Evolutionary conservation across 1,140 invertebrate species (phyloP), one percentile per base, ranked within the genome.

Genomic region (Lepidostoma basale): DNA sequence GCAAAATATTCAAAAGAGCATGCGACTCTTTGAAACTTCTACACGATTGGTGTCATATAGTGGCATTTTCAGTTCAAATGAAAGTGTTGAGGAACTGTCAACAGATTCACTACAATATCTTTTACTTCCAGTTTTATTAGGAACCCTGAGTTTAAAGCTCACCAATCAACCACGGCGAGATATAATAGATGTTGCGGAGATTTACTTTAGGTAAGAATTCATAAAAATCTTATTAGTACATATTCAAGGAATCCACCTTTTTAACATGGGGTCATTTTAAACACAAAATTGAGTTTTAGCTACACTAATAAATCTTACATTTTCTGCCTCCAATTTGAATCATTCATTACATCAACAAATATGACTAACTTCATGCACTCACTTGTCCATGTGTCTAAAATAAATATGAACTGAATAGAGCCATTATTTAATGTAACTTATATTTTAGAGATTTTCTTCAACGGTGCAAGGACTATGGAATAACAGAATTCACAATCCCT

Each of bases 61-160:
- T 0, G 89, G 87, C 44, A 86, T 98, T 78, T 98, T 97, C 74
- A 96, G 94, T 78, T 77, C 78, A 26, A 98, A 98, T 82, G 96
- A 98, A 85, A 84, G 82, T 22, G 84, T 95, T 40, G 92, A 96
- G 56, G 96, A 98, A 83, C 77, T 98, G 9, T 79, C 93, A 0
- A 95, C 94, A 10, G 88, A 90, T 69, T 89, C 95, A 75, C 77
- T 98, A 1, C 93, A 93, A 75, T 95, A 93, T 74, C 85, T 96
- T 47, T 77, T 96, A 1, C 75, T 96, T 12, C 95, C 95, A 0
- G 92, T 89, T 16, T 79, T 95, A n/a, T 83, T 97, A 9, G 94
- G 92, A 0, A 88, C 87, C 10, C 80, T 95, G 0, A 86, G 85
- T 9, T 81, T 90, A 56, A 92, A 92, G 81, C 75, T 91, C n/a